A percentile compares a stretch with the other conserved stretches of the same genome.
Conservation (phyloP, 2,888 invertebrate species). For the Hetaerina titia region DNA sequence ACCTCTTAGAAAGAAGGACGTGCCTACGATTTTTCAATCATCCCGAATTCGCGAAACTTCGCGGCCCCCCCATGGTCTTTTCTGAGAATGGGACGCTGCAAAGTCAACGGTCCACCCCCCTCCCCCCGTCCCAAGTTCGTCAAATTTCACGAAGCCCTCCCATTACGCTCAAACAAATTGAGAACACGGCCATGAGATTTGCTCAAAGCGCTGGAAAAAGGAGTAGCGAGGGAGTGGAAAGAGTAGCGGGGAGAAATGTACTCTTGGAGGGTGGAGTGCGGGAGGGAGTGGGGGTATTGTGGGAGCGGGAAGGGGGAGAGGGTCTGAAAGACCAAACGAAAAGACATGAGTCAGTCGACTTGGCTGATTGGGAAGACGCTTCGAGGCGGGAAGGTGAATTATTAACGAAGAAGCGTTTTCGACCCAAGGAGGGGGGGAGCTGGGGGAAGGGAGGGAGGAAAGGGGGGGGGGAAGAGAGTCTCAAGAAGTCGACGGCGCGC, state of each 20-base stretch:
- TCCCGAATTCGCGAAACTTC: neutral
- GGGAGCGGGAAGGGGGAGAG: neutral
- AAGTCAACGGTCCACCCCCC: neutral
- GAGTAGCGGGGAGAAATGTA: neutral
- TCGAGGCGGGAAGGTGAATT: conserved; percentile 38
- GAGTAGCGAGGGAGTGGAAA: neutral
- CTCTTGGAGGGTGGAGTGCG: neutral
- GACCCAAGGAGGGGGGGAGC: neutral
- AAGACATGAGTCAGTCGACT: conserved; percentile 25
- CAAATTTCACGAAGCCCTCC: conserved; percentile 17
- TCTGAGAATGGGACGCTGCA: neutral
- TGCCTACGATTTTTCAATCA: no score
- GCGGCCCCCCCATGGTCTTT: neutral
- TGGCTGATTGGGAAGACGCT: neutral
- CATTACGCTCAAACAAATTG: neutral
- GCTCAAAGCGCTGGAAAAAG: neutral
- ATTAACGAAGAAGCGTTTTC: neutral
- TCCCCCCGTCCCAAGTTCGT: neutral
- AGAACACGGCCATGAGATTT: neutral
- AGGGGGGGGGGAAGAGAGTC: neutral
- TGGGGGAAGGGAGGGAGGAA: neutral
- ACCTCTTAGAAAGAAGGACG: no score
- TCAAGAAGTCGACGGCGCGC: neutral
- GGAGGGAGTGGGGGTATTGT: neutral
- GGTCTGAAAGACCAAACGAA: neutral